phyloP scores from a whole-genome alignment of 2,888 invertebrate species.

The Aphidius colemani region DNA sequence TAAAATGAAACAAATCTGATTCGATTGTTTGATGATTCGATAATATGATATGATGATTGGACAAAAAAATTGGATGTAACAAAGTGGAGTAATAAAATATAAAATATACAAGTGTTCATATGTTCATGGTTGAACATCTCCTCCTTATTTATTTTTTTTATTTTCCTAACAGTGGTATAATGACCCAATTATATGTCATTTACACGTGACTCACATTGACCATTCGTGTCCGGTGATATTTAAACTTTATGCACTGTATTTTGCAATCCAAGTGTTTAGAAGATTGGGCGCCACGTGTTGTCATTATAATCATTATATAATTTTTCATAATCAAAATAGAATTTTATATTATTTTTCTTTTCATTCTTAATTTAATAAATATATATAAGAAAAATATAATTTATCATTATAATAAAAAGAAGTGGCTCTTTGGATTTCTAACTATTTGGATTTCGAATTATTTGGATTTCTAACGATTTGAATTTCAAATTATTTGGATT shows the following conservation, averaged over 20 bases:
- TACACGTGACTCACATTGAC: slow-evolving; percentile 50
- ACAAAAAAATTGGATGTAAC: slow-evolving; percentile 24
- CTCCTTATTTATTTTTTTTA: slow-evolving; percentile 27
- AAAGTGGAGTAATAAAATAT: slow-evolving; percentile 30
- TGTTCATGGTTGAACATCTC: slow-evolving; percentile 24
- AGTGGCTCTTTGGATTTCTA: too few relatives aligned
- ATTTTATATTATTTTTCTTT: too few relatives aligned
- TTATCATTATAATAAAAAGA: too few relatives aligned
- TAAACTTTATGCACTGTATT: slow-evolving; percentile 17
- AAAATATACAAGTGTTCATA: slow-evolving; percentile 26
- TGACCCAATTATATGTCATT: slow-evolving; percentile 54
- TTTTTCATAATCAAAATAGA: too few relatives aligned
- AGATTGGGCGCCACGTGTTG: slow-evolving; percentile 10
- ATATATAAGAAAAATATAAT: too few relatives aligned
- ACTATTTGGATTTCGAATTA: too few relatives aligned
- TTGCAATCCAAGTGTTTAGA: slow-evolving; percentile 12
- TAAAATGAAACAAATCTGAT: too few relatives aligned
- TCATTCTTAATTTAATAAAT: too few relatives aligned
- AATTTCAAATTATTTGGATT: too few relatives aligned
- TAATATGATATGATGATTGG: slow-evolving; percentile 17
- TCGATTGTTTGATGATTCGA: not conserved
- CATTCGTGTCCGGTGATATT: slow-evolving; percentile 46
- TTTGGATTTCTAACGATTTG: too few relatives aligned
- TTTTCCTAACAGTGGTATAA: slow-evolving; percentile 43
- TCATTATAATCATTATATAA: too few relatives aligned